Conservation (phyloP, 2,888 invertebrate species). For the Parnassius mnemosyne region DNA sequence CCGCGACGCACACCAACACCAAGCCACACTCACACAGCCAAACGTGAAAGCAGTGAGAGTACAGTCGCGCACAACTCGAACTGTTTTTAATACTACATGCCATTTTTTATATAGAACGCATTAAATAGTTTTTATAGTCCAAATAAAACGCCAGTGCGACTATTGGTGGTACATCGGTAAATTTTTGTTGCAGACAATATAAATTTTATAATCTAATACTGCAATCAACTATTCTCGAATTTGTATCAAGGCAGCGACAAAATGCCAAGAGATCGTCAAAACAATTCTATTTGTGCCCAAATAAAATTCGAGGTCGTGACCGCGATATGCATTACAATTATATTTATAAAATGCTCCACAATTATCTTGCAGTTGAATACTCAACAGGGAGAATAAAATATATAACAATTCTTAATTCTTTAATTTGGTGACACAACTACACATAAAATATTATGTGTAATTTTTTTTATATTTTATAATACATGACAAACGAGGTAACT, state of each 20-base stretch:
- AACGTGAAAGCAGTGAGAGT: slow-evolving; percentile 75
- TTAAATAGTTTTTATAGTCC: background rate
- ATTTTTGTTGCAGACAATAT: background rate
- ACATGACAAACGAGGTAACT: too few species aligned
- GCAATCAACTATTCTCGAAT: slow-evolving; percentile 22
- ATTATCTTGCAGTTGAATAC: background rate
- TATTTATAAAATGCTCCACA: slow-evolving; percentile 13
- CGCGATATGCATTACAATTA: slow-evolving; percentile 42
- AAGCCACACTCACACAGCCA: slow-evolving; percentile 37
- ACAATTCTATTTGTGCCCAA: slow-evolving; percentile 52
- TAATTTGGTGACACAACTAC: too few species aligned
- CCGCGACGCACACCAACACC: slow-evolving; percentile 58
- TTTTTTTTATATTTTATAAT: too few species aligned
- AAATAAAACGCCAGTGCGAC: background rate
- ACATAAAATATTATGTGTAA: too few species aligned
- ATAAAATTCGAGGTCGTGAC: slow-evolving; percentile 52
- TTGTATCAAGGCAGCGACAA: slow-evolving; percentile 34
- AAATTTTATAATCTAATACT: background rate
- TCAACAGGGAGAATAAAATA: background rate
- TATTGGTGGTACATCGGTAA: background rate
- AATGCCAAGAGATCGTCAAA: slow-evolving; percentile 47
- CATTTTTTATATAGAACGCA: background rate
- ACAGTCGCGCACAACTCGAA: slow-evolving; percentile 48
- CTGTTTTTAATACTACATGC: slow-evolving; percentile 9
- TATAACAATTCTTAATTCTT: background rate